phyloP scores from a whole-genome alignment of 2,888 invertebrate genomes.

The Scelioninae gen. 1 region DNA sequence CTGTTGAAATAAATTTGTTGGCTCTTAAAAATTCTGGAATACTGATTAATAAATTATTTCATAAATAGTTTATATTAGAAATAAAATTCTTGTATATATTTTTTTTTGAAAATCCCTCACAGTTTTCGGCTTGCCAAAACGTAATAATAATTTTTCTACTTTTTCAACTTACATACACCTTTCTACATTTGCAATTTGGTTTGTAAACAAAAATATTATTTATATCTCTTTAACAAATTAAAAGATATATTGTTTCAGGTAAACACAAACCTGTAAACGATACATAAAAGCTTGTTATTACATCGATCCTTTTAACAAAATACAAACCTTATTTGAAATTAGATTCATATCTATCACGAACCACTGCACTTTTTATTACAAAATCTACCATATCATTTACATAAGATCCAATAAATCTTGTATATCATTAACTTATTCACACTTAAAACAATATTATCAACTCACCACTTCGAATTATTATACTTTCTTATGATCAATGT shows the following conservation, averaged over 20 bases:
- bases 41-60: slow-evolving; percentile 10
- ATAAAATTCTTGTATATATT: slow-evolving; percentile 3
- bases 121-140: slow-evolving; percentile 16
- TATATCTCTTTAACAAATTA: not conserved
- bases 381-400: slow-evolving; percentile 37
- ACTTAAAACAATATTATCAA: too few relatives aligned
- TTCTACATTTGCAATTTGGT: too few relatives aligned
- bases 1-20: not conserved
- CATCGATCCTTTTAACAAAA: slow-evolving; percentile 39
- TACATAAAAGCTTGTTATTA: slow-evolving; percentile 29
- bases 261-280: slow-evolving; percentile 43
- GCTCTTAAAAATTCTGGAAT: not conserved
- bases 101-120: slow-evolving; percentile 23
- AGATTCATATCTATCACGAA: slow-evolving; percentile 51
- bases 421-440: not conserved
- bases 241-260: slow-evolving; percentile 25
- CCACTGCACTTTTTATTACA: slow-evolving; percentile 12
- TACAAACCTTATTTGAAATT: slow-evolving; percentile 33
- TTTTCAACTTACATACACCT: slow-evolving; percentile 21
- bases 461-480: too few relatives aligned
- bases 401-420: slow-evolving; percentile 23
- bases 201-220: too few relatives aligned
- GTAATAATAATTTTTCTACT: slow-evolving; percentile 27
- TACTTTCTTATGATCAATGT: too few relatives aligned
- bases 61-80: slow-evolving; percentile 8